phyloP scores from a whole-genome alignment of 2,797 vertebrate species.

The Brachyrhaphis roseni region DNA sequence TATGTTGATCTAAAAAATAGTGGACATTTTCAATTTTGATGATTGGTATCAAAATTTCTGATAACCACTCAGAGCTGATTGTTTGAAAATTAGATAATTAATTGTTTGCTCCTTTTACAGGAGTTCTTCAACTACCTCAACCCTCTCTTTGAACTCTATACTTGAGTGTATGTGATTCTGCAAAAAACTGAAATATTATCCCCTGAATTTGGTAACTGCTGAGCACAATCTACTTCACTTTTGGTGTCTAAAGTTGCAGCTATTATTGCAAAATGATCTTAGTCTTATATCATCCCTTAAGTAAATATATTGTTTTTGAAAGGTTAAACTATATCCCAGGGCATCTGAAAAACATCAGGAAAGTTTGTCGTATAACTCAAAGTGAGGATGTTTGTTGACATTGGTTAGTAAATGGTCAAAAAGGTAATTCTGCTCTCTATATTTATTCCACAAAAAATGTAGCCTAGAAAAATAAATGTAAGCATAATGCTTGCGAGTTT shows the following conservation, averaged over 20 bases:
- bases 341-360: neutral
- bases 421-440: neutral
- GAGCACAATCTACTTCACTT: neutral
- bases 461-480: neutral
- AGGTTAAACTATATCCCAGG: neutral
- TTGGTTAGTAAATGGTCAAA: neutral
- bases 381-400: neutral
- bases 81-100: neutral
- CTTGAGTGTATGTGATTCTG: neutral
- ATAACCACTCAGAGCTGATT: neutral
- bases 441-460: neutral
- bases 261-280: neutral
- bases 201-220: neutral
- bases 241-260: neutral
- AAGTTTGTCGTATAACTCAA: neutral
- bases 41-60: neutral
- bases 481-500: neutral
- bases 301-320: neutral
- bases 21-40: neutral
- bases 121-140: neutral
- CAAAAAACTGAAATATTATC: neutral
- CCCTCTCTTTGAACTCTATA: neutral
- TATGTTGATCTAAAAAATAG: neutral
- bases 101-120: neutral
- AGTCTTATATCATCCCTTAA: neutral